Base-by-base conservation (phyloP, 1,140 invertebrate species). In the Vanessa atalanta region DNA sequence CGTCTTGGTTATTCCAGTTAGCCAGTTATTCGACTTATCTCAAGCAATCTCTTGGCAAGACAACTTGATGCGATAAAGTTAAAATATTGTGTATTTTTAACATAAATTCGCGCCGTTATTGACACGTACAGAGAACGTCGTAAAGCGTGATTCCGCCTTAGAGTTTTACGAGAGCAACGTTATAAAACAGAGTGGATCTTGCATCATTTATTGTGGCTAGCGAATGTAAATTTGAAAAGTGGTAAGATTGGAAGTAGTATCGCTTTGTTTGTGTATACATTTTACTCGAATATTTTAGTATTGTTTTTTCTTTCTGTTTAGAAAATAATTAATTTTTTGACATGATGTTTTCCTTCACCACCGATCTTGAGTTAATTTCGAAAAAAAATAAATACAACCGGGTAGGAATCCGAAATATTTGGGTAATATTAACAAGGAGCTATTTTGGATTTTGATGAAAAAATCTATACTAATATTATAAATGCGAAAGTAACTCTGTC, bases 61-160 rank as follows among this genome's bases (percentile, higher is more conserved):
- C 31, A 26, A 43, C 48, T 66, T 51, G 12, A 31, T 23, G 13
- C 23, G 47, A 66, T 53, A n/a, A 55, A 67, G 48, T 55, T 57
- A 55, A 69, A 60, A 60, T 14, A 69, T 69, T 48, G 37, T 69
- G 37, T 11, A 15, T 60, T 69, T 47, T 57, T 61, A 51, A 61
- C 43, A 69, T 57, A 47, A 69, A 47, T 43, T 57, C 14, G 26
- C 53, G 20, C 37, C 26, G 66, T 43, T 69, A 69, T 69, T 69
- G 53, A 43, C 66, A 69, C 66, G 66, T 69, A 69, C 31, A 47
- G 3, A 47, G 66, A 57, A 47, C 37, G 43, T 69, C 53, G 43
- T 69, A 69, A 69, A 69, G 53, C 23, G 66, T 15, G 66, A 60
- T 57, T 69, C 57, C 53, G 47, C 66, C 66, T 68, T 57, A 47